phyloP scores from a whole-genome alignment of 2,888 invertebrate genomes.

The Patella pellucida region DNA sequence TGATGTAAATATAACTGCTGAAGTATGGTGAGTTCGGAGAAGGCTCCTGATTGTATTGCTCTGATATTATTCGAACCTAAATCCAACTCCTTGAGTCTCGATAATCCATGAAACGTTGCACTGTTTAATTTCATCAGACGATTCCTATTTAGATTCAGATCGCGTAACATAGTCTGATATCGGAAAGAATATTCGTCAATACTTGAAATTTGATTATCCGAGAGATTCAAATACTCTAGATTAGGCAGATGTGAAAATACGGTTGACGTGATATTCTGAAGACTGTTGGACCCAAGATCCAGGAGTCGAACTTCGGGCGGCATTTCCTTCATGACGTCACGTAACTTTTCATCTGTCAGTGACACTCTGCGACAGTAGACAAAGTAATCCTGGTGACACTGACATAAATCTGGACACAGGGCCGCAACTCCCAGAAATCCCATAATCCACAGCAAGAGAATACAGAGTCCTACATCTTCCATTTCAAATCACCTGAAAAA shows the following conservation, averaged over 20 bases:
- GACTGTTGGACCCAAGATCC: constrained; percentile 12
- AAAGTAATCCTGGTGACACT: constrained; percentile 22
- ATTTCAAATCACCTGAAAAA: constrained; percentile 20
- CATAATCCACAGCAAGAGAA: not conserved
- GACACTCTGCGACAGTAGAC: constrained; percentile 11
- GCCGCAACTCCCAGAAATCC: constrained; percentile 9
- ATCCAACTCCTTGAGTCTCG: constrained; percentile 17
- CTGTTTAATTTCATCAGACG: constrained; percentile 39
- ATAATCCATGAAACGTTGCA: constrained; percentile 8
- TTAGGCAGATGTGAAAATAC: constrained; percentile 14
- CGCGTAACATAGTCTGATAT: constrained; percentile 8
- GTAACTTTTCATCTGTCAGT: constrained; percentile 4
- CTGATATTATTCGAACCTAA: constrained; percentile 20
- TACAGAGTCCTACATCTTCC: constrained; percentile 19
- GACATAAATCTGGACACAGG: constrained; percentile 4
- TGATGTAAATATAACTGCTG: constrained; percentile 20
- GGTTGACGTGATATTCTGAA: not conserved
- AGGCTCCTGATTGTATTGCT: constrained; percentile 4
- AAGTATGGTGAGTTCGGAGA: constrained; percentile 12
- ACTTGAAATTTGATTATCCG: constrained; percentile 9
- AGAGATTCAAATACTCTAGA: constrained; percentile 13
- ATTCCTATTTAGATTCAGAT: constrained; percentile 7
- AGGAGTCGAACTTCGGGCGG: constrained; percentile 4
- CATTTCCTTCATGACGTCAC: not conserved
- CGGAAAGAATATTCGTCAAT: not conserved